Percentiles rank a stretch among this genome's conserved stretches.
These are phyloP conservation scores for Orthosia incerta DNA, from an alignment of 2,888 invertebrate genomes.

Conservation along the genomic window DNA sequence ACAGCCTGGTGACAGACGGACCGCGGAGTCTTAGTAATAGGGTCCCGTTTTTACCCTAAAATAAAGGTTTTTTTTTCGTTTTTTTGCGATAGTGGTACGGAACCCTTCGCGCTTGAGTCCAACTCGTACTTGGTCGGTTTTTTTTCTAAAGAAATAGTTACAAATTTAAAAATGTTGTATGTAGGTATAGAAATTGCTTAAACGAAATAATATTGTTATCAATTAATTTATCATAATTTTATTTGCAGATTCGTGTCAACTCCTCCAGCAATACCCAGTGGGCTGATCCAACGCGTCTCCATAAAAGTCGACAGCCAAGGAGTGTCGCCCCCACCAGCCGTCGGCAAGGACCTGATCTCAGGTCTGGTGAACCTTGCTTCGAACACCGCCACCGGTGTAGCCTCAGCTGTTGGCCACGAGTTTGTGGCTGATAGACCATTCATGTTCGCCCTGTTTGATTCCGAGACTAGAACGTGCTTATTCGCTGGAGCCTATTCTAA, in stretches of 20 bases:
- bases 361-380: constrained; percentile 31
- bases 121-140: too few species aligned
- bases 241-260: constrained; percentile 62
- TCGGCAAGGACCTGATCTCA: constrained; percentile 13
- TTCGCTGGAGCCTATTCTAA: constrained; percentile 67
- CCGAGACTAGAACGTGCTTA: constrained; percentile 63
- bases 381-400: constrained; percentile 58
- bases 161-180: too few species aligned
- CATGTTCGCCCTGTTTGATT: constrained; percentile 69
- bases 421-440: constrained; percentile 73
- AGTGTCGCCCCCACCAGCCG: constrained; percentile 45
- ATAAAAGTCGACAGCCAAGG: constrained; percentile 62
- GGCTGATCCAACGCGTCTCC: constrained; percentile 62
- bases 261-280: constrained; percentile 62
- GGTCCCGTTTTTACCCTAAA: too few species aligned
- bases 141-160: too few species aligned
- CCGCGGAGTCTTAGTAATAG: too few species aligned
- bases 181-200: too few species aligned
- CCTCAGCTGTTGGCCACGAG: constrained; percentile 59
- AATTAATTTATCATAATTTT: not conserved
- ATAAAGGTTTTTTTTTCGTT: too few species aligned
- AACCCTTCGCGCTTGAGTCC: too few species aligned
- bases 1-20: too few species aligned
- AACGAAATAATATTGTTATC: too few species aligned
- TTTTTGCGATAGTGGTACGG: too few species aligned